Percentiles rank a stretch among this genome's conserved stretches.
These are phyloP conservation scores for Andrena cerasifolii DNA, from an alignment of 1,140 invertebrate species.

Conservation along the genomic window DNA sequence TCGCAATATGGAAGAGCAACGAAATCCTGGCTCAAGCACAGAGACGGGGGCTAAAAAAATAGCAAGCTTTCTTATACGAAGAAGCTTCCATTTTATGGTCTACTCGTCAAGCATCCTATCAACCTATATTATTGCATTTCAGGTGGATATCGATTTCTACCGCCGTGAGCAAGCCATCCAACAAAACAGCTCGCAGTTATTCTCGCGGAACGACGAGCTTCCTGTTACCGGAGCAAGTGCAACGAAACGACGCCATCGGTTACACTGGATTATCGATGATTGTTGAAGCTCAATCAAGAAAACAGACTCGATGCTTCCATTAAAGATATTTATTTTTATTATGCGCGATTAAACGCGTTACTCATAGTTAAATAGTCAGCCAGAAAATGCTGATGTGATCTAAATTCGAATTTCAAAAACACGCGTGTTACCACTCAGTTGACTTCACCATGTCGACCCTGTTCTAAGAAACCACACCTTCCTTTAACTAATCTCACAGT, in stretches of 20 bases:
- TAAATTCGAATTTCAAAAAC: no score
- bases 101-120: neutral
- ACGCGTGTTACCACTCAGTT: no score
- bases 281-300: conserved; percentile 13
- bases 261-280: conserved; percentile 2
- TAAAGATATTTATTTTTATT: neutral
- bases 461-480: no score
- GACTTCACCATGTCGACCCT: no score
- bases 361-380: no score
- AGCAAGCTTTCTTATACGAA: neutral
- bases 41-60: neutral
- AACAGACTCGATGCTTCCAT: neutral
- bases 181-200: conserved; percentile 28
- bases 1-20: no score
- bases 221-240: conserved; percentile 20
- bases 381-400: no score
- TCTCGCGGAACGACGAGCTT: conserved; percentile 19
- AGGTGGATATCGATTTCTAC: conserved; percentile 28
- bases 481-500: no score
- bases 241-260: conserved; percentile 2
- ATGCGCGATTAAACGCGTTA: neutral
- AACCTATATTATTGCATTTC: conserved; percentile 9
- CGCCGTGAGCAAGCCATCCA: conserved; percentile 4
- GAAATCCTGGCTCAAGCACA: neutral
- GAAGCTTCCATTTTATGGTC: neutral